A percentile compares a stretch with the other conserved stretches of the same genome.
Conservation (phyloP, 2,888 invertebrate species). For the Eristalinus aeneus region DNA sequence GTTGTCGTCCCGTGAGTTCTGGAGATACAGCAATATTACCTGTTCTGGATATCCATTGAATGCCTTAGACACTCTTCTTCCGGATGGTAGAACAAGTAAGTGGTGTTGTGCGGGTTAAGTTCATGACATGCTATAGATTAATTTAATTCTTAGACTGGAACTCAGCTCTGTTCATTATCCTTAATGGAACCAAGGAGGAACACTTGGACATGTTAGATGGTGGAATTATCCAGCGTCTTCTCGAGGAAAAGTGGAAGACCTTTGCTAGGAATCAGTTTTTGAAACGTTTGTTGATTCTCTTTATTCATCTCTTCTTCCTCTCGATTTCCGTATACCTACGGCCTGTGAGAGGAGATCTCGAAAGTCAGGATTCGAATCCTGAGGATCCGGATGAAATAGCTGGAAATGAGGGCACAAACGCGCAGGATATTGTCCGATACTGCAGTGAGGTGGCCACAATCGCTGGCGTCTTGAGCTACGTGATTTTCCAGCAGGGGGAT, state of each 20-base stretch:
- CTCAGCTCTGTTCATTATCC: constrained; percentile 97
- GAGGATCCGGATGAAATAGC: constrained; percentile 81
- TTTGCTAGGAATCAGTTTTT: constrained; percentile 97
- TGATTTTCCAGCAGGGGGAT: constrained; percentile 95
- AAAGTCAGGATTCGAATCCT: constrained; percentile 75
- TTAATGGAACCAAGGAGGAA: constrained; percentile 98
- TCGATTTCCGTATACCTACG: constrained; percentile 95
- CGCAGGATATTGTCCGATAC: constrained; percentile 82
- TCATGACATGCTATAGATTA: background rate
- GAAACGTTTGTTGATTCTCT: constrained; percentile 92
- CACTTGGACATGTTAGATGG: constrained; percentile 99
- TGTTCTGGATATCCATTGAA: constrained; percentile 98
- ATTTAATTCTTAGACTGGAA: constrained; percentile 91
- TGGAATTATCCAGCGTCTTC: constrained; percentile 96
- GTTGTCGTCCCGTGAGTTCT: constrained; percentile 96
- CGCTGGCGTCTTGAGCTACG: constrained; percentile 91
- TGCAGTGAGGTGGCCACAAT: constrained; percentile 93
- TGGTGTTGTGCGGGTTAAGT: background rate
- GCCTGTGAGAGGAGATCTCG: constrained; percentile 82
- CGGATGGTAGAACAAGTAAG: constrained; percentile 96
- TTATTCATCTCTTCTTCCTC: constrained; percentile 92
- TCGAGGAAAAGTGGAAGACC: constrained; percentile 99
- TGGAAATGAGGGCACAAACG: constrained; percentile 80
- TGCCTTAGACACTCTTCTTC: constrained; percentile 96
- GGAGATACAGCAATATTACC: constrained; percentile 99